Base-by-base conservation (phyloP, 2,888 invertebrate genomes). In the Coecobrya sp. region DNA sequence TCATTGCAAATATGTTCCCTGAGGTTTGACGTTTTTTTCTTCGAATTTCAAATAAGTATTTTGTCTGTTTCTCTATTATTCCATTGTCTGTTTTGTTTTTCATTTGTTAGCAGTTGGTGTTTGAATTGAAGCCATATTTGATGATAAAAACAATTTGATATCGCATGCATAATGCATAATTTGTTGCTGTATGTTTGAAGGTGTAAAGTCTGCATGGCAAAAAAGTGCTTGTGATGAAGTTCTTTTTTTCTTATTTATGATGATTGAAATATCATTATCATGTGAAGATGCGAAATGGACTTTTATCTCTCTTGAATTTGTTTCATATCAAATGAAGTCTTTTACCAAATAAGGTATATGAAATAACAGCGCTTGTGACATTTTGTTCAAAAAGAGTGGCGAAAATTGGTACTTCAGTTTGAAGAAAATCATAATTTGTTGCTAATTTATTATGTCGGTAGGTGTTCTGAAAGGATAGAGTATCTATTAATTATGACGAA, bases 321-420 rank as follows among this genome's bases (percentile, higher is more conserved):
- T 22, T 55, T 81, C 55, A 59, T 4, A 42, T 11, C 45, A 19
- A 76, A 45, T 81, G 11, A 45, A 76, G 13, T 59, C 19, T 59
- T 19, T 19, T 59, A 1, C 59, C 59, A 19, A 19, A 59, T 59
- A 59, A 59, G 59, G 59, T 59, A 59, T 36, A 4, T 36, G 36
- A 52, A 16, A 59, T 81, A 22, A 16, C 55, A 27, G 55, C 19
- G 27, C 42, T 62, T 76, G 19, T n/a, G 59, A 59, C 59, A 59
- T 13, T 59, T 59, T 1, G 4, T 22, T 1, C 1, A 13, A 59
- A 7, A n/a, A 19, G 19, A 59, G 59, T 19, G 5, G 59, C 45
- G 42, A 76, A 76, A 76, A 45, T 76, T 45, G 16, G 45, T 76
- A n/a, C 76, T 76, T 76, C 13, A 76, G 19, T 76, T 76, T 30